Evolutionary conservation across 2,113 vertebrate species (phyloP).

Genomic region (Bufo bufo): DNA sequence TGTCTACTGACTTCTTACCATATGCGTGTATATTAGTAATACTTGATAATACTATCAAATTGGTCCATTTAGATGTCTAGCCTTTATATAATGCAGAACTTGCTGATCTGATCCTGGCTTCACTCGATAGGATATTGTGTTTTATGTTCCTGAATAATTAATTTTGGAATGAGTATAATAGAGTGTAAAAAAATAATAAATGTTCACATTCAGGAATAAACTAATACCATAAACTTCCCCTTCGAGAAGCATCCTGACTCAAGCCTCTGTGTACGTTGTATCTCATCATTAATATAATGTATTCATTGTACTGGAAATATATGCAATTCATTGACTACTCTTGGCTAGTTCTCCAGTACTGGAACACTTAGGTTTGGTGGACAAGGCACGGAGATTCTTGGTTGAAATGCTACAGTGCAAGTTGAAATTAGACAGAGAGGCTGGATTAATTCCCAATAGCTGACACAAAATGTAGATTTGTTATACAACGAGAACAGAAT

Average conservation of each 20-base stretch:
- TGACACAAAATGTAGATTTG: slow-evolving; percentile 50
- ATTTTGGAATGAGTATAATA: slow-evolving; percentile 27
- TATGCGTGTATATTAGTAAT: neutral
- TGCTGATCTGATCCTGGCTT: neutral
- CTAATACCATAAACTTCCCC: neutral
- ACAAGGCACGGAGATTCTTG: slow-evolving; percentile 29
- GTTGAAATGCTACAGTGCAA: slow-evolving; percentile 34
- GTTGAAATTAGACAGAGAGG: slow-evolving; percentile 47
- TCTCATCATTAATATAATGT: slow-evolving; percentile 29
- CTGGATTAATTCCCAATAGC: slow-evolving; percentile 53
- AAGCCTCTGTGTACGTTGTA: slow-evolving; percentile 18
- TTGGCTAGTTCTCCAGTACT: neutral
- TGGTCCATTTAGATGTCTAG: neutral
- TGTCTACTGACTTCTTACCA: neutral
- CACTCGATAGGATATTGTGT: neutral
- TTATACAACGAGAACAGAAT: slow-evolving; percentile 35
- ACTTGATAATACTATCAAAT: neutral
- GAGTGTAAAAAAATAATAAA: slow-evolving; percentile 17
- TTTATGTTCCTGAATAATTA: slow-evolving; percentile 4
- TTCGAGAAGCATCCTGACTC: slow-evolving; percentile 26
- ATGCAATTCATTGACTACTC: slow-evolving; percentile 35
- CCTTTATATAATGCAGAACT: neutral
- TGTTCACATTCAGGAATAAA: slow-evolving; percentile 21
- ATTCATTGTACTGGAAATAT: slow-evolving; percentile 43
- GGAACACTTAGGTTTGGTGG: slow-evolving; percentile 27